phyloP scores from a whole-genome alignment of 2,113 vertebrate genomes.

The Mungos mungo region DNA sequence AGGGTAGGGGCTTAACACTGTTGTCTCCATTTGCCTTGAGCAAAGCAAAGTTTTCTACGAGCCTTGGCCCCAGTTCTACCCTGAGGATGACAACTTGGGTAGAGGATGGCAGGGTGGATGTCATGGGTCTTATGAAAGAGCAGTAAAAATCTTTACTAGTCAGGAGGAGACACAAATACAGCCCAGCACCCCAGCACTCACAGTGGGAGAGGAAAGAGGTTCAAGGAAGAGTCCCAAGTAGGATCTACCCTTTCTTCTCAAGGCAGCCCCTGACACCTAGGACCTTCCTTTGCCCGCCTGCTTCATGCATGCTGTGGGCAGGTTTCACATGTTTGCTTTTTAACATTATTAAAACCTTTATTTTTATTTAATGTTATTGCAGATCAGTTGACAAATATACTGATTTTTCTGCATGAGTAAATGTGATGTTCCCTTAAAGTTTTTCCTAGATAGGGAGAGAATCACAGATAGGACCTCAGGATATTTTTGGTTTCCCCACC shows the following conservation, averaged over 20 bases:
- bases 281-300: not conserved
- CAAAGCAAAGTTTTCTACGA: not conserved
- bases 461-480: not conserved
- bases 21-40: not conserved
- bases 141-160: conserved; percentile 14
- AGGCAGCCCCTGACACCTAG: not conserved
- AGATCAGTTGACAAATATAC: not conserved
- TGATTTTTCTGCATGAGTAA: not conserved
- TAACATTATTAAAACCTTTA: not conserved
- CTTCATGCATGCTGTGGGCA: not conserved
- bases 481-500: not conserved
- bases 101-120: not conserved
- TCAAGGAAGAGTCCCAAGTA: not conserved
- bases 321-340: not conserved
- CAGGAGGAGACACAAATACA: not conserved
- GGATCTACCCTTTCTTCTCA: not conserved
- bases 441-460: not conserved
- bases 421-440: not conserved
- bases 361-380: not conserved
- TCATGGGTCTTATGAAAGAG: not conserved
- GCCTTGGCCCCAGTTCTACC: not conserved
- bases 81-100: not conserved
- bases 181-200: not conserved
- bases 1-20: not conserved
- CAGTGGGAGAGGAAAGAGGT: not conserved